phyloP scores from a whole-genome alignment of 2,113 vertebrate genomes.

The Galeopterus variegatus region DNA sequence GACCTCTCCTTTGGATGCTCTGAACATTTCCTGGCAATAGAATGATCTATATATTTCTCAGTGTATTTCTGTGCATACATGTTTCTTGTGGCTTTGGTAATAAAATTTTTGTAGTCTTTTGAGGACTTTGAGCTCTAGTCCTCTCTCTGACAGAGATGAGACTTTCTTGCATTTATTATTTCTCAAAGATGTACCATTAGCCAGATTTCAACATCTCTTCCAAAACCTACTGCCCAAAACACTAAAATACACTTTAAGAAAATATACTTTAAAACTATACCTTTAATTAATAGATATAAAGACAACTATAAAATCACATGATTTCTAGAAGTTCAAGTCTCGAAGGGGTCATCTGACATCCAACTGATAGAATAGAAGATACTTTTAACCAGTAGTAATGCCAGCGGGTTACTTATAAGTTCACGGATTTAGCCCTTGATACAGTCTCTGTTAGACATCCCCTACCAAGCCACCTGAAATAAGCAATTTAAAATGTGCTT shows the following conservation, averaged over 20 bases:
- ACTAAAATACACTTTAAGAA: not conserved
- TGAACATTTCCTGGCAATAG: not conserved
- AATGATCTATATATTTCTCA: not conserved
- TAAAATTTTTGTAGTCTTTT: not conserved
- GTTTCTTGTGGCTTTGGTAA: not conserved
- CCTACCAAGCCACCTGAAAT: not conserved
- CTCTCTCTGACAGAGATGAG: not conserved
- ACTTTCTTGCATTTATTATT: not conserved
- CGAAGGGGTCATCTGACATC: not conserved
- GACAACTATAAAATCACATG: not conserved
- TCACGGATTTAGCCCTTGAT: not conserved
- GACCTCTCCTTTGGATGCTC: not conserved
- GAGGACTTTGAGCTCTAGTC: not conserved
- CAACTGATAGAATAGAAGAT: not conserved
- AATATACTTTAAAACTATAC: slow-evolving; percentile 11
- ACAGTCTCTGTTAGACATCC: not conserved
- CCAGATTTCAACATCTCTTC: not conserved
- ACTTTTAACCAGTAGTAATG: not conserved
- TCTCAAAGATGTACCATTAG: not conserved
- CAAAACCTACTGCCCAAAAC: not conserved
- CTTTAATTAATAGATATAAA: not conserved
- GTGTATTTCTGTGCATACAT: not conserved
- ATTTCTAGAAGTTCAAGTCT: not conserved
- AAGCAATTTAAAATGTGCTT: not conserved
- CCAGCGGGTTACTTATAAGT: not conserved